phyloP scores from a whole-genome alignment of 2,113 vertebrate species.

The Okapia johnstoni region DNA sequence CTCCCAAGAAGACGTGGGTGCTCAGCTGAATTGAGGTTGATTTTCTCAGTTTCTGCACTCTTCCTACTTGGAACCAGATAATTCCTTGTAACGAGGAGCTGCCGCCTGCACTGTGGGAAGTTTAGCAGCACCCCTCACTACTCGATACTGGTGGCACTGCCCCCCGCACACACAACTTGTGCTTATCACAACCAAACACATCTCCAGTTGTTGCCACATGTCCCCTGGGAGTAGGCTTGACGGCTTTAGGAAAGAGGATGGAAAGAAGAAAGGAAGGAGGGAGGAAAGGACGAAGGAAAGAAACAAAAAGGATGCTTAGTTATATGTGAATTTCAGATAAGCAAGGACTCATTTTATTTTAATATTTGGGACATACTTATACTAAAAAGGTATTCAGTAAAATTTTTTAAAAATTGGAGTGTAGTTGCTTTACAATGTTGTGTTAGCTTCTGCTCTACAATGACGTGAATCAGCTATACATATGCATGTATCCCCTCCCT shows the following conservation, averaged over 20 bases:
- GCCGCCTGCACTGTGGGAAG: accelerated
- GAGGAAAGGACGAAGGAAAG: not conserved
- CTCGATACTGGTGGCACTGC: too few relatives aligned
- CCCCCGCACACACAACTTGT: accelerated
- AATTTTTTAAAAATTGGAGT: not conserved
- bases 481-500: not conserved
- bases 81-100: too few relatives aligned
- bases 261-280: not conserved
- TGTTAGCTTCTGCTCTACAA: not conserved
- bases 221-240: not conserved
- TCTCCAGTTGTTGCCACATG: not conserved
- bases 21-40: not conserved
- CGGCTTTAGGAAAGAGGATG: not conserved
- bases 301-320: not conserved
- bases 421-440: not conserved
- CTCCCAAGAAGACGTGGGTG: not conserved
- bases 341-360: not conserved
- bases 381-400: not conserved
- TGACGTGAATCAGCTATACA: not conserved
- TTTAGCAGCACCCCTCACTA: not conserved
- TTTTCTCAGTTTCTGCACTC: not conserved
- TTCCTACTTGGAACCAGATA: too few relatives aligned
- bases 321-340: not conserved
- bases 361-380: not conserved
- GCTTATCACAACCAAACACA: not conserved